These are phyloP conservation scores for Amblyteles armatorius DNA, from an alignment of 2,888 invertebrate genomes.

Conservation along the genomic window DNA sequence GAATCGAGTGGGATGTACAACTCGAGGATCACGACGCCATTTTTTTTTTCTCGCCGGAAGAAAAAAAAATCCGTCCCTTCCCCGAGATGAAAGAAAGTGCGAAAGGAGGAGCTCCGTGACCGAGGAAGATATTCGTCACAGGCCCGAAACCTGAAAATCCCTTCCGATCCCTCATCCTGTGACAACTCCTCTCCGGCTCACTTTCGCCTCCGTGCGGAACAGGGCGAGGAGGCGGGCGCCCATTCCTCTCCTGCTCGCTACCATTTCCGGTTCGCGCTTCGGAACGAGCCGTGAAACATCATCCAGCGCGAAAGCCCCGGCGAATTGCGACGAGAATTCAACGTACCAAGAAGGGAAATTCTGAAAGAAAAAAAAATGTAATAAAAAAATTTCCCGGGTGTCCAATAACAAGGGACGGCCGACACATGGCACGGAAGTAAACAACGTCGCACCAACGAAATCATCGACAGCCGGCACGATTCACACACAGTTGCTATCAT, in stretches of 20 bases:
- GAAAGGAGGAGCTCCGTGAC: neutral
- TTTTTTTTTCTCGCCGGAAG: neutral
- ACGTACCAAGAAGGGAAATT: neutral
- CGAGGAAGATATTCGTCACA: constrained; percentile 11
- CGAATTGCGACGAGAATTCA: neutral
- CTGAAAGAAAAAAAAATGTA: neutral
- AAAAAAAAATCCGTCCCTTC: neutral
- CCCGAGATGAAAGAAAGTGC: neutral
- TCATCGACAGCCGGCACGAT: too few species aligned
- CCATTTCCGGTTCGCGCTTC: neutral
- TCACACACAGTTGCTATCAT: too few species aligned
- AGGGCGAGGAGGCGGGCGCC: neutral
- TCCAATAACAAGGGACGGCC: too few species aligned
- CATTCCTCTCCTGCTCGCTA: neutral
- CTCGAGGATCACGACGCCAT: neutral
- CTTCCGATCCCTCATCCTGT: constrained; percentile 17
- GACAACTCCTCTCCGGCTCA: neutral
- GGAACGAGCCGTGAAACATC: constrained; percentile 2
- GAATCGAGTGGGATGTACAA: constrained; percentile 3
- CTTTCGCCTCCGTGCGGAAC: neutral
- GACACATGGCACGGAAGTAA: too few species aligned
- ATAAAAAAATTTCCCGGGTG: too few species aligned
- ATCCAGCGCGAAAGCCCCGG: neutral
- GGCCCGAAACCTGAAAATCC: neutral
- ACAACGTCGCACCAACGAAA: too few species aligned